Evolutionary conservation across 1,140 invertebrate species (phyloP), one percentile per base, ranked within the genome.

Genomic region (Cotesia typhae): DNA sequence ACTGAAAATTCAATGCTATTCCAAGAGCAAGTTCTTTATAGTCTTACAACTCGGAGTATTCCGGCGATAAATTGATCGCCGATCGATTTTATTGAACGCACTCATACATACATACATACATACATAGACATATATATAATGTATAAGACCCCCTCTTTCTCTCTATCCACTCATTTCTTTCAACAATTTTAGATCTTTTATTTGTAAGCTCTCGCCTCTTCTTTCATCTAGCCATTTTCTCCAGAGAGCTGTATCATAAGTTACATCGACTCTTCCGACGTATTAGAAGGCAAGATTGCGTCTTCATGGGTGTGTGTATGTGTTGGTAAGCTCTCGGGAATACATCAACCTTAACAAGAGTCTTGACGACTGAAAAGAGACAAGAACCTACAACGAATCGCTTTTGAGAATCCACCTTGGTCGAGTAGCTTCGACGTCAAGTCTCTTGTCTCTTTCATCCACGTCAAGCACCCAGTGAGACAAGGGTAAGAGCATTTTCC

Each of bases 361-460:
- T 52, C 65, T 64, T 47, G 10, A 52, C 60, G 35, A 9, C 60
- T 35, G 55, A 71, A 71, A 17, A 51, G 41, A 71, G 69, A 64
- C 61, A 52, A 41, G n/a, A 47, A 47, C 41, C 41, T 61, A 71
- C 63, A 65, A 35, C 69, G 60, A 71, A 71, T 64, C 59, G 60
- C 60, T 71, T 71, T 71, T 64, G 20, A 63, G 60, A 41, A 64
- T 71, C 41, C 51, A 64, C 60, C 60, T 41, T 36, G 20, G 60
- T 64, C 60, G 60, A 65, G 69, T 53, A 60, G 55, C 60, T 35
- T 38, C 67, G 10, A 59, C 59, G 67, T 70, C 17, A 36, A 41
- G 57, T 70, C 17, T 37, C 20, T 71, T 38, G 61, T 61, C 69
- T 71, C 60, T 71, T 71, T 63, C 47, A 41, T 14, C 14, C 35